phyloP scores from a whole-genome alignment of 2,113 vertebrate genomes.

The Vombatus ursinus region DNA sequence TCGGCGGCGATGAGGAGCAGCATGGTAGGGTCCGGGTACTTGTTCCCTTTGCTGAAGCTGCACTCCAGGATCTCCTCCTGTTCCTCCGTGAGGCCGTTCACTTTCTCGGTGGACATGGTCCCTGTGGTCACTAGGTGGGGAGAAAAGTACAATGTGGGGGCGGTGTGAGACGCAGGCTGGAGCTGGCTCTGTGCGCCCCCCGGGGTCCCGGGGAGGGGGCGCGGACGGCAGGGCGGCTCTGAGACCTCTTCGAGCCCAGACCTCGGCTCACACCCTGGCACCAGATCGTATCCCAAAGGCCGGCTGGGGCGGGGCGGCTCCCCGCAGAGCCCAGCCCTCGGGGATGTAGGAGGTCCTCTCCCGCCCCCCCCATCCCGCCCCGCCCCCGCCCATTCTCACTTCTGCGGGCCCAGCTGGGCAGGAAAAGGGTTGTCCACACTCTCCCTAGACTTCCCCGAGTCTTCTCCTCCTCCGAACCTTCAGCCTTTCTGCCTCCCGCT shows the following conservation, averaged over 20 bases:
- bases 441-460: neutral
- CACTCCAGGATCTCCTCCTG: constrained; percentile 86
- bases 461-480: neutral
- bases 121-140: constrained; percentile 39
- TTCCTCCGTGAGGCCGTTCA: constrained; percentile 81
- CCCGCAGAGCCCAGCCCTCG: neutral
- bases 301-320: neutral
- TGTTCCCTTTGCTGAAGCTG: constrained; percentile 86
- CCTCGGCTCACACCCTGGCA: neutral
- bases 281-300: neutral
- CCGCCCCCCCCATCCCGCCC: too few species aligned
- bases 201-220: neutral
- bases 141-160: rapidly evolving
- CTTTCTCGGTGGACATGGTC: constrained; percentile 77
- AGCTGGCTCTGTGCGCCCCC: neutral
- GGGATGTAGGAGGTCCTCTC: neutral
- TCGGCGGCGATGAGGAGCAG: constrained; percentile 85
- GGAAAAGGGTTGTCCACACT: neutral
- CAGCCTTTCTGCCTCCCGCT: neutral
- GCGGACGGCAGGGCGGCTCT: too few species aligned
- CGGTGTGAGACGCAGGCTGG: constrained; percentile 8
- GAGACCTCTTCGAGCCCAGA: neutral
- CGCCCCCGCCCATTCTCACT: neutral
- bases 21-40: constrained; percentile 84
- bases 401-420: neutral